A percentile compares a stretch with the other conserved stretches of the same genome.
Conservation (phyloP, 35 echinoderm and acorn worm species). For the Nesometra sesokonis region DNA sequence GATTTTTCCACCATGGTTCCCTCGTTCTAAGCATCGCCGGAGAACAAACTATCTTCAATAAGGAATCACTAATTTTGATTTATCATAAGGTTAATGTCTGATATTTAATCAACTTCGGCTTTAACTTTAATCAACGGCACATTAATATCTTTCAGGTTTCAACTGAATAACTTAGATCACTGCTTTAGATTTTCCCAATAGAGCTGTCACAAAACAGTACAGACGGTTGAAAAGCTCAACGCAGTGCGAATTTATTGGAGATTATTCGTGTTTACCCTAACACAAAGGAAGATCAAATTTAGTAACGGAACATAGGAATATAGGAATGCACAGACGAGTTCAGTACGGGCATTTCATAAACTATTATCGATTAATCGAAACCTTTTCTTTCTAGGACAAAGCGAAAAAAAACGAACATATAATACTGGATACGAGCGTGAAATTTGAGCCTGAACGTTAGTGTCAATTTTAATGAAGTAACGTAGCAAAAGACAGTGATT, state of each 20-base stretch:
- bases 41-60: too few relatives aligned
- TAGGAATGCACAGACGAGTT: background rate
- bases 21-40: too few relatives aligned
- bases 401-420: background rate
- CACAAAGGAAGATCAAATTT: background rate
- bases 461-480: background rate
- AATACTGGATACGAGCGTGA: background rate
- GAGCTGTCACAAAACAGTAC: background rate
- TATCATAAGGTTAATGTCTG: too few relatives aligned
- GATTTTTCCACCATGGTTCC: too few relatives aligned
- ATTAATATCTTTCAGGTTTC: background rate
- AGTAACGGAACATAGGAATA: background rate
- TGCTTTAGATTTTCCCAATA: too few relatives aligned
- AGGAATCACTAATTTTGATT: too few relatives aligned
- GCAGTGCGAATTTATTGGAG: background rate
- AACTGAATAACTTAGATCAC: background rate
- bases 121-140: background rate
- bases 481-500: background rate
- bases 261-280: background rate
- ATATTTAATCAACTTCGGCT: background rate
- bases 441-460: background rate
- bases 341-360: background rate
- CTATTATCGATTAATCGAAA: background rate
- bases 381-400: background rate
- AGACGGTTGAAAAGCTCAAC: background rate